phyloP scores from a whole-genome alignment of 2,888 invertebrate species.

The Lutraria lutraria region DNA sequence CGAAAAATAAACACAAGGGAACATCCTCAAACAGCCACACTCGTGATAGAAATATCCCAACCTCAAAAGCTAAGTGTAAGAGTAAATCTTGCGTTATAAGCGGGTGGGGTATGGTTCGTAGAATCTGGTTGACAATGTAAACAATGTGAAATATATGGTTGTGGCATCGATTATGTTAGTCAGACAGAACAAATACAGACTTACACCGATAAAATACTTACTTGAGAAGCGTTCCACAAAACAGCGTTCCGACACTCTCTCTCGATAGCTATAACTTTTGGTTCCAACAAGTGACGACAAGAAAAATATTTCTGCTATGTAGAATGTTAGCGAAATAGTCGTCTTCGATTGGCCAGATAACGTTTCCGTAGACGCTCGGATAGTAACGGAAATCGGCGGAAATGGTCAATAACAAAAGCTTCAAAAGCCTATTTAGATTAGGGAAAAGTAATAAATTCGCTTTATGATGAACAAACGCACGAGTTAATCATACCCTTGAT shows the following conservation, averaged over 20 bases:
- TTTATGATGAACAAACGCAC: too few species aligned
- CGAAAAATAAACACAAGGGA: background rate
- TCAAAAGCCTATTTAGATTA: conserved; percentile 21
- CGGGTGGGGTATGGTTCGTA: background rate
- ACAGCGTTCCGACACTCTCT: background rate
- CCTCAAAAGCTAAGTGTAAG: background rate
- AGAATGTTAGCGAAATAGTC: conserved; percentile 19
- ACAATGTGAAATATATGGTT: conserved; percentile 2
- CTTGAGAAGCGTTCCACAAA: background rate
- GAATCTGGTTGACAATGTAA: conserved; percentile 39
- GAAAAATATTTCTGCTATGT: conserved; percentile 33
- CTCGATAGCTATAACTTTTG: background rate
- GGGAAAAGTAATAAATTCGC: background rate
- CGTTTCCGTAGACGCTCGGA: conserved; percentile 44
- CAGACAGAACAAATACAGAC: background rate
- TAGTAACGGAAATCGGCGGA: conserved; percentile 38
- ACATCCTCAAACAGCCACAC: background rate
- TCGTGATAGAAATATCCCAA: background rate
- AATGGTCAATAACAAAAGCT: background rate
- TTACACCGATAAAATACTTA: background rate
- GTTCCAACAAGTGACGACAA: conserved; percentile 38
- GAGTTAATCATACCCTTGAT: too few species aligned
- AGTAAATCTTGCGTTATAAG: background rate
- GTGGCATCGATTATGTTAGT: too few species aligned
- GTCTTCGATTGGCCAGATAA: conserved; percentile 34